Conservation (phyloP, 1,140 invertebrate species). For the Drosophila ironensis region DNA sequence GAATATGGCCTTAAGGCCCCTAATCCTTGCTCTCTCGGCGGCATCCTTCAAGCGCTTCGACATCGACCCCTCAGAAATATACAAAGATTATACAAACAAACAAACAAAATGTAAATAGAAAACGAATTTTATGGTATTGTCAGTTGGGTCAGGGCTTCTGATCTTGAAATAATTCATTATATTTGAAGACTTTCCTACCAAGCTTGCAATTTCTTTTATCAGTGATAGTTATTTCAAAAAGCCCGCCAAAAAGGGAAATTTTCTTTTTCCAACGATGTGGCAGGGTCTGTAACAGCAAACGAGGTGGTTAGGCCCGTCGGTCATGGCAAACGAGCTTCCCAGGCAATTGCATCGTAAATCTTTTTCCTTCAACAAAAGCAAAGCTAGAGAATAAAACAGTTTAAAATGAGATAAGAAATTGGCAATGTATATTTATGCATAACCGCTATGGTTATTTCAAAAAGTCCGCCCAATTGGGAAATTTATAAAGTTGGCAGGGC, state of each 20-base stretch:
- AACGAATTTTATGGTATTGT: background rate
- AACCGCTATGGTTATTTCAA: too few species aligned
- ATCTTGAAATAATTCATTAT: background rate
- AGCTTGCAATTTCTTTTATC: background rate
- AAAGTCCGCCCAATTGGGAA: too few species aligned
- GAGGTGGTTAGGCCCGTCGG: too few species aligned
- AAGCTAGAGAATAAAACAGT: too few species aligned
- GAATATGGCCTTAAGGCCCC: conserved; percentile 13
- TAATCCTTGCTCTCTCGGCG: conserved; percentile 3
- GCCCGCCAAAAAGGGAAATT: conserved; percentile 7
- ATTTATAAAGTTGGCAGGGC: too few species aligned
- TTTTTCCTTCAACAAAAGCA: too few species aligned
- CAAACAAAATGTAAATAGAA: background rate
- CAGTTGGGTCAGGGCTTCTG: background rate
- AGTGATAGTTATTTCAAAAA: conserved; percentile 2
- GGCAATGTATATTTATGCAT: too few species aligned
- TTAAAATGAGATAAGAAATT: too few species aligned
- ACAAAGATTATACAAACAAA: background rate
- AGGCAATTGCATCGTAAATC: too few species aligned
- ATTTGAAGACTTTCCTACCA: background rate
- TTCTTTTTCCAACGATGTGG: background rate
- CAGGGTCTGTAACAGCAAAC: too few species aligned
- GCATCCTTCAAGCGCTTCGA: conserved; percentile 11
- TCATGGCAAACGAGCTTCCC: too few species aligned
- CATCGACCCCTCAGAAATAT: conserved; percentile 4